Conservation (phyloP, 1,140 invertebrate genomes). For the Centruroides vittatus region DNA sequence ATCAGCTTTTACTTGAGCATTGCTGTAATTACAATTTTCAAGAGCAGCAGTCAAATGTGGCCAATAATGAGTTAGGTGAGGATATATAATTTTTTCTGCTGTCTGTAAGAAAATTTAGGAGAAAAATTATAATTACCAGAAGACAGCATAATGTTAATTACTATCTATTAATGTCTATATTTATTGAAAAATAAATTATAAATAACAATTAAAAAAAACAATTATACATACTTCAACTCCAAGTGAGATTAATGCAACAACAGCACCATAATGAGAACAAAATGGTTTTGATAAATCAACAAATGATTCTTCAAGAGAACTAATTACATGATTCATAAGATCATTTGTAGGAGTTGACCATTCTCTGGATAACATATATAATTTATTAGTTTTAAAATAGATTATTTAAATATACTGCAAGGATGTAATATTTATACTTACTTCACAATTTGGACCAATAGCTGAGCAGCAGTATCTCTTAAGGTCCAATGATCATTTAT, state of each 20-base stretch:
- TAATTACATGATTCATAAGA: constrained; percentile 21
- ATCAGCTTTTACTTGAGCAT: constrained; percentile 20
- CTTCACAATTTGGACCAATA: constrained; percentile 27
- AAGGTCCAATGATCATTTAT: constrained; percentile 30
- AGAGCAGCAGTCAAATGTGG: constrained; percentile 22
- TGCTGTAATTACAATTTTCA: constrained; percentile 18
- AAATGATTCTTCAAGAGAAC: constrained; percentile 23
- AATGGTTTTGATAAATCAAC: constrained; percentile 27
- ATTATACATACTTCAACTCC: constrained; percentile 23
- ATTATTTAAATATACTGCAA: too few species aligned
- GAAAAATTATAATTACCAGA: neutral
- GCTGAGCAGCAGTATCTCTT: constrained; percentile 27
- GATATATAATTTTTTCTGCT: constrained; percentile 25
- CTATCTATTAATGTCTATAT: too few species aligned
- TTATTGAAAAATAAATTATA: too few species aligned
- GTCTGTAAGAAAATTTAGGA: constrained; percentile 18
- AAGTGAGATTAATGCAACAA: constrained; percentile 26
- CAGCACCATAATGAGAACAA: constrained; percentile 30
- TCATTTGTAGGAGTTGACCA: constrained; percentile 27
- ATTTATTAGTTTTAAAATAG: neutral
- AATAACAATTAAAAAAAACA: too few species aligned
- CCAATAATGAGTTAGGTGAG: constrained; percentile 24
- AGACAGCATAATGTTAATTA: neutral
- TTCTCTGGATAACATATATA: constrained; percentile 6
- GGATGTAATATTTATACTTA: constrained; percentile 11